A percentile compares a stretch with the other conserved stretches of the same genome.
phyloP scores from a whole-genome alignment of 2,113 vertebrate genomes.

The Genyomyrus donnyi region DNA sequence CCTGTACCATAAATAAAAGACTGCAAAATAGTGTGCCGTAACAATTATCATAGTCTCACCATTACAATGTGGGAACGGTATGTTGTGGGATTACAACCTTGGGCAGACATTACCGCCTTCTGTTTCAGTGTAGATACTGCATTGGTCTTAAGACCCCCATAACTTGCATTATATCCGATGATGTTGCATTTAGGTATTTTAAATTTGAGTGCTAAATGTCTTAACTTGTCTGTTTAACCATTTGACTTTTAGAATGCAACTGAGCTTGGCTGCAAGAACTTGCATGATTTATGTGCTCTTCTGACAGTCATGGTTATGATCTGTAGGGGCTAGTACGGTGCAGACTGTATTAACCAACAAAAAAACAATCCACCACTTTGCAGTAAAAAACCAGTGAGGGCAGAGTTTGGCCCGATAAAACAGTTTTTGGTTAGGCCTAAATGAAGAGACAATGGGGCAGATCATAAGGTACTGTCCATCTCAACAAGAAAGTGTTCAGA shows the following conservation, averaged over 20 bases:
- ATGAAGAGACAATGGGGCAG: background rate
- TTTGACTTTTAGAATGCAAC: background rate
- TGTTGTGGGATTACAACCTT: background rate
- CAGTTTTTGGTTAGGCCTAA: background rate
- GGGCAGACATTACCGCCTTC: background rate
- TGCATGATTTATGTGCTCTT: background rate
- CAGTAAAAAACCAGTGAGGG: background rate
- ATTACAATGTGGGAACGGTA: background rate
- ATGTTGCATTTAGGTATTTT: background rate
- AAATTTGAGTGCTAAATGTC: background rate
- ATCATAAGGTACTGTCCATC: background rate
- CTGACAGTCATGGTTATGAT: background rate
- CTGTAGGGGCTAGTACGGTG: background rate
- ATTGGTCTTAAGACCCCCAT: background rate
- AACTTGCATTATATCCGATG: background rate
- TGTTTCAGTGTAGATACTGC: background rate
- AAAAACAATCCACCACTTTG: background rate
- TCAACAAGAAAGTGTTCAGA: background rate
- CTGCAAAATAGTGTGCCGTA: background rate
- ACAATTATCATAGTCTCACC: background rate
- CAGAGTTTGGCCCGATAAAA: background rate
- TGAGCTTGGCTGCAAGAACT: background rate
- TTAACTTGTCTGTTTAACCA: background rate
- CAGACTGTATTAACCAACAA: background rate
- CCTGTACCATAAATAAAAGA: background rate